Conservation (phyloP, 2,797 vertebrate genomes). For the Siniperca obscura region DNA sequence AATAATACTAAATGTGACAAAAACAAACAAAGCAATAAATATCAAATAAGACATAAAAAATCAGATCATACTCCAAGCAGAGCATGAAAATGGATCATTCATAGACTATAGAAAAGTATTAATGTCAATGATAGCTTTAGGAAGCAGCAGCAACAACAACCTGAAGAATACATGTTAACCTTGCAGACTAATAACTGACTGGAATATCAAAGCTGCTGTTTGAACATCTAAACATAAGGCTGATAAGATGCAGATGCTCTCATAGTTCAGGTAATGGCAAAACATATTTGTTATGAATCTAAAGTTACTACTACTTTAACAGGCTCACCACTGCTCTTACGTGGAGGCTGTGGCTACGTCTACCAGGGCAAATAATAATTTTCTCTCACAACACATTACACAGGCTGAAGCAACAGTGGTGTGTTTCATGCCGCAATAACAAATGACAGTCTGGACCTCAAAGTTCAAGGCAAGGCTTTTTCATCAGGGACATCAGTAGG, state of each 20-base stretch:
- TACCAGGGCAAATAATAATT: conserved; percentile 63
- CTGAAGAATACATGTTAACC: conserved; percentile 5
- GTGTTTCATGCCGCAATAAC: conserved; percentile 63
- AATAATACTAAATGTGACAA: too few species aligned
- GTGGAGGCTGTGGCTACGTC: conserved; percentile 37
- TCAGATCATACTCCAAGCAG: too few species aligned
- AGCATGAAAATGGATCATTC: too few species aligned
- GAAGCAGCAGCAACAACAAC: neutral
- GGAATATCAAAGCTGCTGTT: conserved; percentile 27
- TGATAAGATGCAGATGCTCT: conserved; percentile 8
- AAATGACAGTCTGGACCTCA: conserved; percentile 54
- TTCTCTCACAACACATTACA: conserved; percentile 54
- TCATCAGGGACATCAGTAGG: conserved; percentile 40
- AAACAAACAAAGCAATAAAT: too few species aligned
- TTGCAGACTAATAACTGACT: conserved; percentile 30
- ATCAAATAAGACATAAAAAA: too few species aligned
- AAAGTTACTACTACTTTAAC: conserved; percentile 34
- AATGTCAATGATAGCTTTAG: too few species aligned
- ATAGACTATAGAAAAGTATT: too few species aligned
- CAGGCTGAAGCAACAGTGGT: conserved; percentile 32
- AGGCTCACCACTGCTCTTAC: conserved; percentile 7
- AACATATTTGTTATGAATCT: conserved; percentile 56
- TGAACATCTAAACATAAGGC: conserved; percentile 32
- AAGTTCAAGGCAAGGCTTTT: conserved; percentile 52
- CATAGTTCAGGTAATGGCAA: conserved; percentile 12